Conservation (phyloP, 2,888 invertebrate genomes). For the Lithosia quadra region DNA sequence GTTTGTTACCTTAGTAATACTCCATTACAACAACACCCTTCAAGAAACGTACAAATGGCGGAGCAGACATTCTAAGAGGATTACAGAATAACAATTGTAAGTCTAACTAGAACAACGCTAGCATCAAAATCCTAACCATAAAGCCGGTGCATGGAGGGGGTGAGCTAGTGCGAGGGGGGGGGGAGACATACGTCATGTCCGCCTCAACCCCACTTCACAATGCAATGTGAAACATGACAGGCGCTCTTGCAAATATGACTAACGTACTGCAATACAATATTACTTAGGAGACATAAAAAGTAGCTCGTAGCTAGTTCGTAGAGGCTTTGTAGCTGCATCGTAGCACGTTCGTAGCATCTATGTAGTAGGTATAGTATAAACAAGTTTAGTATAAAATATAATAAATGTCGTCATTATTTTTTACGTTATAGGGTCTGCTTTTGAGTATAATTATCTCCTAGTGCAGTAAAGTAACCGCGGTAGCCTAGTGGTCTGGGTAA, state of each 20-base stretch:
- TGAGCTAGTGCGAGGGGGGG: background rate
- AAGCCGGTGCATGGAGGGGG: background rate
- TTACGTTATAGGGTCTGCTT: background rate
- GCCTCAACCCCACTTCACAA: constrained; percentile 14
- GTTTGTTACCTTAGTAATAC: too few species aligned
- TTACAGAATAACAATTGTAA: constrained; percentile 7
- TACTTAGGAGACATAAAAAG: background rate
- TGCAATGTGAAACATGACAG: constrained; percentile 13
- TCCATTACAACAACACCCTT: too few species aligned
- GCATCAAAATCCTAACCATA: constrained; percentile 3
- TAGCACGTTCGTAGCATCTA: background rate
- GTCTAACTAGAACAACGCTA: background rate
- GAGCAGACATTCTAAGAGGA: background rate
- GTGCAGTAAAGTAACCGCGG: too few species aligned
- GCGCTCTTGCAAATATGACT: constrained; percentile 8
- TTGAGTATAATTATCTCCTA: too few species aligned
- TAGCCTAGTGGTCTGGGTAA: too few species aligned
- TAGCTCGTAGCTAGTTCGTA: background rate
- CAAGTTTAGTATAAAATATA: too few species aligned
- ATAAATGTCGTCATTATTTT: background rate
- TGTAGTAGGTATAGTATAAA: too few species aligned
- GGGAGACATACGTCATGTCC: constrained; percentile 12
- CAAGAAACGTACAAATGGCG: background rate
- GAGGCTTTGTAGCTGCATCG: background rate
- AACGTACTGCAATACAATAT: background rate